Percentiles rank a stretch among this genome's conserved stretches.
These are phyloP conservation scores for Stylophora pistillata DNA, from an alignment of 64 coral and sea anemone genomes.

Conservation along the genomic window DNA sequence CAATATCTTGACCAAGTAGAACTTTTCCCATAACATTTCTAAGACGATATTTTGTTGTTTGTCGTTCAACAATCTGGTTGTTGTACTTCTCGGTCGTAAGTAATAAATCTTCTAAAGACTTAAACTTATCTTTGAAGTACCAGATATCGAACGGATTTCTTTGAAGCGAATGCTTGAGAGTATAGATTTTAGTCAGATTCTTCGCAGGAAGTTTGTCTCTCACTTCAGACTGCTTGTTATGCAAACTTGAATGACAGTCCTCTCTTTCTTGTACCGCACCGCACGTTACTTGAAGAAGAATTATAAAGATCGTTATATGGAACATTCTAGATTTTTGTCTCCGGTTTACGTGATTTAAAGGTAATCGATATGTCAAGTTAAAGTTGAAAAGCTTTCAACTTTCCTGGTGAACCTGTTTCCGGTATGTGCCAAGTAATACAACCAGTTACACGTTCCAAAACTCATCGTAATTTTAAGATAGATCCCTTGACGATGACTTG, in stretches of 20 bases:
- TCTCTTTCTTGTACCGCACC: no score
- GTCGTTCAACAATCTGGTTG: neutral
- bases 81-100: neutral
- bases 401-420: neutral
- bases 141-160: neutral
- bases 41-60: constrained; percentile 8
- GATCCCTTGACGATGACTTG: no score
- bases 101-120: neutral
- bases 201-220: neutral
- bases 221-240: neutral
- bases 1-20: neutral
- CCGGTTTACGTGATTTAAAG: no score
- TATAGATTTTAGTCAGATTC: neutral
- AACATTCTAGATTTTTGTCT: no score
- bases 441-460: no score
- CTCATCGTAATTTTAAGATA: no score
- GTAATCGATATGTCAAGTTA: neutral
- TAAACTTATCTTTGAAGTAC: constrained; percentile 8
- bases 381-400: neutral
- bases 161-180: neutral
- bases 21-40: neutral
- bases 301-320: no score
- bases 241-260: no score
- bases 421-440: no score
- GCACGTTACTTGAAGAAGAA: no score